These are phyloP conservation scores for Erebia palarica DNA, from an alignment of 2,888 invertebrate genomes.

Conservation along the genomic window DNA sequence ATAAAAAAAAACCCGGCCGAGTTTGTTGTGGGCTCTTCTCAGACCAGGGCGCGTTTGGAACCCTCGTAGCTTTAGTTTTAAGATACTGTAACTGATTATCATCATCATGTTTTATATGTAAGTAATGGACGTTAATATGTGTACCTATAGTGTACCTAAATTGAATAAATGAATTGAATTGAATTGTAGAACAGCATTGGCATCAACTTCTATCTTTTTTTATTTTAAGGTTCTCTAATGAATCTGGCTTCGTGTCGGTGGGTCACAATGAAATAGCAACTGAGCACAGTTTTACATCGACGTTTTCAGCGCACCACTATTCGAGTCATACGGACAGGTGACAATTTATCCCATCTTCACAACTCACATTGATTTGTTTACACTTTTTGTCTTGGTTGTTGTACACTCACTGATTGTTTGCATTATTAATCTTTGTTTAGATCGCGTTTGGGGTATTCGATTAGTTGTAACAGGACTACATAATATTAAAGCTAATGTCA, in stretches of 20 bases:
- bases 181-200: too few species aligned
- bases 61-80: too few species aligned
- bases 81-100: too few species aligned
- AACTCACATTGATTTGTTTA: slow-evolving; percentile 25
- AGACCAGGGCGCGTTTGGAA: too few species aligned
- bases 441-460: slow-evolving; percentile 19
- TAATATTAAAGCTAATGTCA: not conserved
- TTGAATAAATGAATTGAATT: too few species aligned
- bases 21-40: too few species aligned
- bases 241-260: slow-evolving; percentile 80
- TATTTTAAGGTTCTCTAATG: slow-evolving; percentile 74
- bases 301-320: slow-evolving; percentile 74
- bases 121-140: too few species aligned
- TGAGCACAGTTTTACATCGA: slow-evolving; percentile 74
- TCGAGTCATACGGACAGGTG: slow-evolving; percentile 76
- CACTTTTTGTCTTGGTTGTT: slow-evolving; percentile 36
- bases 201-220: slow-evolving; percentile 2
- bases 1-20: too few species aligned
- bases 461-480: slow-evolving; percentile 8
- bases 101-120: too few species aligned
- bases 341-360: slow-evolving; percentile 32
- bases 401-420: slow-evolving; percentile 41
- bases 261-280: slow-evolving; percentile 74
- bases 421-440: slow-evolving; percentile 18
- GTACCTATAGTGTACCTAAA: too few species aligned